A percentile compares a stretch with the other conserved stretches of the same genome.
Evolutionary conservation across 2,797 vertebrate species (phyloP).

Genomic region (Eidolon dupreanum): DNA sequence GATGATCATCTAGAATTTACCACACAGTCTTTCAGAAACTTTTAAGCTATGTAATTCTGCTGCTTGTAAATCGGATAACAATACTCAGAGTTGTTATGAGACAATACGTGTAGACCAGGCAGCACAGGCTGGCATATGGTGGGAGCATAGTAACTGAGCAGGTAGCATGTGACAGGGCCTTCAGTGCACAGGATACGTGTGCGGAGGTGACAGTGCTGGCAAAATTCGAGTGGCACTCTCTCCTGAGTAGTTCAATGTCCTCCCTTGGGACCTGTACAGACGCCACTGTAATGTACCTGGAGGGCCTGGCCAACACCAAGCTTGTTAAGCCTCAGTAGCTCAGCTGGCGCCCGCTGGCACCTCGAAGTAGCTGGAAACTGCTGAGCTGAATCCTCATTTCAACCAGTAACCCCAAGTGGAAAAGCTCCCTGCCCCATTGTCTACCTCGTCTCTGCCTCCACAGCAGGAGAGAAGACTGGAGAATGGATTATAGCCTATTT

Average conservation of each 20-base stretch:
- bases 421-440: neutral
- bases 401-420: constrained; percentile 35
- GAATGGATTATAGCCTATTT: constrained; percentile 58
- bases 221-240: neutral
- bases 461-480: constrained; percentile 32
- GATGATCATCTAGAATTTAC: constrained; percentile 44
- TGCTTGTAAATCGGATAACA: neutral
- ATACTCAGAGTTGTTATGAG: neutral
- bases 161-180: neutral
- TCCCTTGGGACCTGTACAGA: neutral
- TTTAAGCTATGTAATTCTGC: neutral
- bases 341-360: neutral
- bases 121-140: neutral
- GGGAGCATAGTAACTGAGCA: neutral
- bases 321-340: neutral
- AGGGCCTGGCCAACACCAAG: neutral
- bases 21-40: constrained; percentile 24
- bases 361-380: constrained; percentile 15
- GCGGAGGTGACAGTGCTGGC: too few species aligned
- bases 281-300: neutral
- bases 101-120: neutral
- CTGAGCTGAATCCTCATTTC: constrained; percentile 39
- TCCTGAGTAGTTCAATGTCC: neutral
- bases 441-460: neutral
- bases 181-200: neutral